Evolutionary conservation across 2,113 vertebrate genomes (phyloP), one percentile per base, ranked within the genome.

Genomic region (Phylloscopus whistleri): DNA sequence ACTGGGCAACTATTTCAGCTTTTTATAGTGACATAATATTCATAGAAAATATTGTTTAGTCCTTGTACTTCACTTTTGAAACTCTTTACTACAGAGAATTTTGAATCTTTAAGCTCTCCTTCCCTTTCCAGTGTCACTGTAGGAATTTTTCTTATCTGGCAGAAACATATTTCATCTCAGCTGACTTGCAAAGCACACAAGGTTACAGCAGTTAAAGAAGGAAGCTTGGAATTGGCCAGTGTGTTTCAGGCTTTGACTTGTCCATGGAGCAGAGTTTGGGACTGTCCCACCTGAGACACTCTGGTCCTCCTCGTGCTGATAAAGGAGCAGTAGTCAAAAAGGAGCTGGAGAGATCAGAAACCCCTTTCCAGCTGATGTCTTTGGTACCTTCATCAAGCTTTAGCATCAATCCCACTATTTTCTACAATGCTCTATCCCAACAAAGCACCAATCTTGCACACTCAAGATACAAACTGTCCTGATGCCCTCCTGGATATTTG

Each of bases 401-500:
- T 35, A 83, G 37, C 58, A 83, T 41, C 1, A 18, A 44, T 77
- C 46, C 73, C 11, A 1, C 48, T 15, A 1, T 46, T 59, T 72
- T 59, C 58, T 51, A 16, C 11, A 37, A 8, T 2, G 16, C 37
- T 30, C 10, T 72, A 7, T 66, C 46, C n/a, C 43, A 41, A 2
- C 0, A 1, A 72, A 39, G 58, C 28, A 30, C 22, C 2, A 2
- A 1, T 5, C 75, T 20, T 1, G 6, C 20, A 51, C 21, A 6
- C n/a, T 43, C 1, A 2, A 33, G 39, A 15, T 18, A 13, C 23
- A 37, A 62, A 39, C 20, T 43, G 30, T 41, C 26, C 76, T 35
- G 56, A 14, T 1, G 3, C 16, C 1, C 0, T 35, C 22, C 14
- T 21, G 67, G 39, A 26, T 10, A 4, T 0, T 0, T 1, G 7